phyloP scores from a whole-genome alignment of 2,797 vertebrate genomes.

The Hydrophis major region DNA sequence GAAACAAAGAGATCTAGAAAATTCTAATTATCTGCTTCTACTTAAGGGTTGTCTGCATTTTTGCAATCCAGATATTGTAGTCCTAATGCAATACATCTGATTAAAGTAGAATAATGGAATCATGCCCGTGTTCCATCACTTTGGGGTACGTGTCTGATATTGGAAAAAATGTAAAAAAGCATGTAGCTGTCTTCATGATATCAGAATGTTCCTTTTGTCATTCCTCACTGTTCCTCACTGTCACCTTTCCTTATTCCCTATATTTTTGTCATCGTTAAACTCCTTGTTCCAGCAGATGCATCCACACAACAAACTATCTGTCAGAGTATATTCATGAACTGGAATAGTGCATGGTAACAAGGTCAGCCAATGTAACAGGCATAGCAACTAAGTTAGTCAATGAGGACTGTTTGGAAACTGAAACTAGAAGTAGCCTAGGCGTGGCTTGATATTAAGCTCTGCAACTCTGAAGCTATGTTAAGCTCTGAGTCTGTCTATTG shows the following conservation, averaged over 20 bases:
- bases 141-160: neutral
- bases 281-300: neutral
- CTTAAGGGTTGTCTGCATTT: neutral
- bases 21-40: neutral
- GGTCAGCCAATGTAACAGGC: no score
- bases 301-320: neutral
- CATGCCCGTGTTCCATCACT: neutral
- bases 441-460: no score
- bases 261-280: neutral
- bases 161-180: neutral
- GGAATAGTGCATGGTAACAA: no score
- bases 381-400: no score
- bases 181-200: neutral
- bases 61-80: neutral
- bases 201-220: neutral
- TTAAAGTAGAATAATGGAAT: neutral
- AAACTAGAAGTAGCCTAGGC: no score
- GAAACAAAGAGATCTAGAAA: neutral
- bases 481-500: no score
- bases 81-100: neutral
- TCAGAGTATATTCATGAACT: no score
- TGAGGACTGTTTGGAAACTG: no score
- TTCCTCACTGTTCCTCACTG: neutral
- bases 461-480: no score
- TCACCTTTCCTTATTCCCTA: neutral